These are phyloP conservation scores for Meganola albula DNA, from an alignment of 2,888 invertebrate genomes.

Conservation along the genomic window DNA sequence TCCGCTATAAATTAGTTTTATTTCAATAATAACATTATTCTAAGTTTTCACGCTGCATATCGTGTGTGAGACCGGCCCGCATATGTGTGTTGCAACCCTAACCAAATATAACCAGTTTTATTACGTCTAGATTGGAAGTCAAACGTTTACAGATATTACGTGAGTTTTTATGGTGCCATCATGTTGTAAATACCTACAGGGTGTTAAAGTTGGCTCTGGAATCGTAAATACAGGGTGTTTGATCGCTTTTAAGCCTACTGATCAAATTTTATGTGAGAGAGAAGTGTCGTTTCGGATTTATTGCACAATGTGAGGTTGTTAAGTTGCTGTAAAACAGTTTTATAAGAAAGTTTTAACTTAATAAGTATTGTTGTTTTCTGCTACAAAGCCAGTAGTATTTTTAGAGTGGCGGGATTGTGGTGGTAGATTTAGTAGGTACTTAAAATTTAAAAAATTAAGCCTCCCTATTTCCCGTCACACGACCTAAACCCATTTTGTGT, in stretches of 20 bases:
- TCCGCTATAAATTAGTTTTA: no score
- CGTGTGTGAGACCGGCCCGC: no score
- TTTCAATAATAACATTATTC: no score
- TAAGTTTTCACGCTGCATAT: no score
- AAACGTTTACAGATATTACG: conserved; percentile 67
- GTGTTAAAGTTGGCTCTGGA: conserved; percentile 53
- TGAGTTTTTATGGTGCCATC: conserved; percentile 61
- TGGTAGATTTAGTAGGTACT: no score
- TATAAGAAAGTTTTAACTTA: conserved; percentile 33
- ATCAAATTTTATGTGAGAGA: conserved; percentile 59
- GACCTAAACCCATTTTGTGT: no score
- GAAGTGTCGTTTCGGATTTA: conserved; percentile 62
- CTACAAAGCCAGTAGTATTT: no score
- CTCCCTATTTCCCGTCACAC: no score
- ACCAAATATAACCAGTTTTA: conserved; percentile 39
- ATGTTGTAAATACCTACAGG: conserved; percentile 53
- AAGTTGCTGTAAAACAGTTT: conserved; percentile 43
- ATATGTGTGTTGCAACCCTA: no score
- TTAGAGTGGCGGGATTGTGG: no score
- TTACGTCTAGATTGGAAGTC: conserved; percentile 49
- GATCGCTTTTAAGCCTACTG: conserved; percentile 57
- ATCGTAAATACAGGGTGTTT: conserved; percentile 60
- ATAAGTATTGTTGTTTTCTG: conserved; percentile 21
- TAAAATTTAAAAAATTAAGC: no score
- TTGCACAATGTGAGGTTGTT: conserved; percentile 45